Percentiles rank a stretch among this genome's conserved stretches.
phyloP scores from a whole-genome alignment of 1,140 invertebrate genomes.

The Microplitis mediator region DNA sequence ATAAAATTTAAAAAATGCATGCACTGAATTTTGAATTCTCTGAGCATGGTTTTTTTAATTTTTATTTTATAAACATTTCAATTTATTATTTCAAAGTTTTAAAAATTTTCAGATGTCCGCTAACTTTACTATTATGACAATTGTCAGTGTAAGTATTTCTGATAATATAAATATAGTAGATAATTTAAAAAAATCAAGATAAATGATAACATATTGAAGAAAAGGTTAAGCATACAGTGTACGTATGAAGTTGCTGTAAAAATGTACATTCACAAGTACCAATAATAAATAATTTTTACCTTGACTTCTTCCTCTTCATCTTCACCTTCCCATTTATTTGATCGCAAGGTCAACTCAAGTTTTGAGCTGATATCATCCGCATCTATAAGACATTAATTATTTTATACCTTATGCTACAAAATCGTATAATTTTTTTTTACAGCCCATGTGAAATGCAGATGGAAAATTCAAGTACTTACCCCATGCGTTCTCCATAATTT shows the following conservation, averaged over 20 bases:
- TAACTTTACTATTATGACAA: no score
- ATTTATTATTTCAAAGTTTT: no score
- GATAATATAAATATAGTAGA: neutral
- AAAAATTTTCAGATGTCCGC: no score
- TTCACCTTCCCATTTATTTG: constrained; percentile 87
- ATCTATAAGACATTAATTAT: constrained; percentile 47
- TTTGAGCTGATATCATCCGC: constrained; percentile 53
- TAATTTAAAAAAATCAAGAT: neutral
- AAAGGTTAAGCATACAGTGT: constrained; percentile 38
- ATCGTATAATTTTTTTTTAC: neutral
- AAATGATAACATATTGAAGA: constrained; percentile 42
- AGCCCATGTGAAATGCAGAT: no score
- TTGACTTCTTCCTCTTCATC: constrained; percentile 83
- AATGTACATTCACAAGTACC: neutral
- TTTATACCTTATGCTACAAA: neutral
- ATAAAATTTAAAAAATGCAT: no score
- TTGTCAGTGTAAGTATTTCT: neutral
- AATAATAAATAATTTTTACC: constrained; percentile 59
- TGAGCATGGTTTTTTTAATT: no score
- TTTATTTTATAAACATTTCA: no score
- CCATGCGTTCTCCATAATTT: no score
- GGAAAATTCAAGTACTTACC: no score
- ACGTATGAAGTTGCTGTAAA: neutral
- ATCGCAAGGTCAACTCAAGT: constrained; percentile 51
- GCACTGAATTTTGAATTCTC: no score